Base-by-base conservation (phyloP, 2,113 vertebrate species). In the Ranitomeya imitator region DNA sequence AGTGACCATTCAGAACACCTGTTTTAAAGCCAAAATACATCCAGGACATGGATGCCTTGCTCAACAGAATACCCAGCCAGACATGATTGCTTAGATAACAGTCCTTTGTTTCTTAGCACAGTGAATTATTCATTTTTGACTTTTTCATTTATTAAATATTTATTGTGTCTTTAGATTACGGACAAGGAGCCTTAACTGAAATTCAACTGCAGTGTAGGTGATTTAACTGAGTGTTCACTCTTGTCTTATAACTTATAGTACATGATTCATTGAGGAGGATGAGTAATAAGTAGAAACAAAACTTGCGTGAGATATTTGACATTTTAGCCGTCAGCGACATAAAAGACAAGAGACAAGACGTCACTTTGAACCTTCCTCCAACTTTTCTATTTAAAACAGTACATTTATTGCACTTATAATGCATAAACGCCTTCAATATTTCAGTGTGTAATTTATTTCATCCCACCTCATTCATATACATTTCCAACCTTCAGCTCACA, bases 1-100 rank as follows among this genome's bases (percentile, higher is more conserved):
- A 89, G 85, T 95, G 85, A 88, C 94, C 90, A 85, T 88, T 89
- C 90, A 90, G 92, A 91, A 91, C 92, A 94, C 93, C 93, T 96
- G 93, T 92, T 95, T 92, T 92, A 89, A 90, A 92, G 91, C 89
- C 90, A 92, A 91, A 92, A 91, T 90, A 87, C 26, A 0, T 86
- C 90, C 91, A 89, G 89, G 88, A 89, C 52, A 91, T 91, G 91
- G 90, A 93, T 95, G 92, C 92, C 92, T 92, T 91, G 91, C 91
- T 91, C 84, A 88, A 55, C 54, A 89, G 91, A 92, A 87, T 93
- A 84, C 85, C 63, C 51, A 91, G 91, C 85, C 88, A 93, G 90
- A 93, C 90, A 85, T 86, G 90, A 74, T 89, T 88, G 88, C 90
- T 88, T 76, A 88, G 84, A 79, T 77, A 76, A 83, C 90, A 91